Evolutionary conservation across 2,797 vertebrate genomes (phyloP).

Genomic region (Sebastes ruberrimus): DNA sequence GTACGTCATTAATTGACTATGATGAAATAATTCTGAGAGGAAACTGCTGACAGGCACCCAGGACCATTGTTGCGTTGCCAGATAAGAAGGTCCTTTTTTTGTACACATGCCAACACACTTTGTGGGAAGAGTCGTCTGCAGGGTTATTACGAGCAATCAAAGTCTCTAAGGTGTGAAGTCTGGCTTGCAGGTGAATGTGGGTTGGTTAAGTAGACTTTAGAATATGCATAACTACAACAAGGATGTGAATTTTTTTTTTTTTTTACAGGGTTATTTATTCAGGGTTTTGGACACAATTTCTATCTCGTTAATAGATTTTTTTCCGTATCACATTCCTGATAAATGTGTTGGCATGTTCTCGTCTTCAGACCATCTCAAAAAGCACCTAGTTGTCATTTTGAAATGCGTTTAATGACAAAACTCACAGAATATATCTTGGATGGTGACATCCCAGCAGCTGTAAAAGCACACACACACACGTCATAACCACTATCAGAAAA

Average conservation of each 20-base stretch:
- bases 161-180: conserved; percentile 2
- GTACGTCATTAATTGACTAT: conserved; percentile 23
- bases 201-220: conserved; percentile 5
- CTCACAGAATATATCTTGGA: neutral
- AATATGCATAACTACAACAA: neutral
- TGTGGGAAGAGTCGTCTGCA: neutral
- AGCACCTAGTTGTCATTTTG: conserved; percentile 5
- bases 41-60: conserved; percentile 13
- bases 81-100: neutral
- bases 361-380: neutral
- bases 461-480: conserved; percentile 34
- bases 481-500: conserved; percentile 65
- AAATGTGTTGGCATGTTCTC: conserved; percentile 18
- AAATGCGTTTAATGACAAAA: conserved; percentile 13
- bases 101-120: conserved; percentile 19
- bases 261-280: conserved; percentile 60
- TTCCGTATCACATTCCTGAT: conserved; percentile 54
- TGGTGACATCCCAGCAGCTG: conserved; percentile 23
- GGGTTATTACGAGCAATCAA: neutral
- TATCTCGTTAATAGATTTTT: neutral
- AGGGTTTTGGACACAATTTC: conserved; percentile 30
- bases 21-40: conserved; percentile 4
- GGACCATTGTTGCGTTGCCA: neutral
- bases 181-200: conserved; percentile 3
- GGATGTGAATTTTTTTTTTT: conserved; percentile 28